phyloP scores from a whole-genome alignment of 2,797 vertebrate genomes.

The Rhinophrynus dorsalis region DNA sequence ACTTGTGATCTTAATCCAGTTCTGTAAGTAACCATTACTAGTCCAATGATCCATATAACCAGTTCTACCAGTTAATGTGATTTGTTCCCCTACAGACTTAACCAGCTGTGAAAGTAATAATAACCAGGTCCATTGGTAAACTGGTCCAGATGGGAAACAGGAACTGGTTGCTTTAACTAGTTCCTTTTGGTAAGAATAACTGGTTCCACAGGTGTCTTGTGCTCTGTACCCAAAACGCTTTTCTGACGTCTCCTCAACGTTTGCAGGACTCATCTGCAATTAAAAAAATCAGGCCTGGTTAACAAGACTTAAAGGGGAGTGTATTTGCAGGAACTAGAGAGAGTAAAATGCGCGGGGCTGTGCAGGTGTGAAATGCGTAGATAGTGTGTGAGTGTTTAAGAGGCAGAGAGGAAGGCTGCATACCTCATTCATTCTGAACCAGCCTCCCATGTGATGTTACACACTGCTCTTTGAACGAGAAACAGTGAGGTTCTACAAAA shows the following conservation, averaged over 20 bases:
- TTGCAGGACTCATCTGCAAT: conserved; percentile 79
- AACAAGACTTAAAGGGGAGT: not conserved
- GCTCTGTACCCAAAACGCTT: conserved; percentile 9
- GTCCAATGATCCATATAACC: not conserved
- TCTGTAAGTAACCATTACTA: not conserved
- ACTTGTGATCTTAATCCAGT: not conserved
- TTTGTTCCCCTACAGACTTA: not conserved
- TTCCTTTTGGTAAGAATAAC: not conserved
- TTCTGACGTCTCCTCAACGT: conserved; percentile 58
- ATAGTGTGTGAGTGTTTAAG: too few species aligned
- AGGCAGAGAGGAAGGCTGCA: too few species aligned
- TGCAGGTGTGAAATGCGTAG: too few species aligned
- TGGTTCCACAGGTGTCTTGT: conserved; percentile 9
- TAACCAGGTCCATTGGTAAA: not conserved
- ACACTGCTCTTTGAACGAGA: too few species aligned
- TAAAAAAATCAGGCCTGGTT: conserved; percentile 34
- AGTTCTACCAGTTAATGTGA: not conserved
- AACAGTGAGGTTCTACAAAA: too few species aligned
- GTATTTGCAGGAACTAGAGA: not conserved
- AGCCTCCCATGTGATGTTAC: too few species aligned
- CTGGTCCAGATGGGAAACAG: too few species aligned
- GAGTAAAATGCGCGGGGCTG: too few species aligned
- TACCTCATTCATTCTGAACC: too few species aligned
- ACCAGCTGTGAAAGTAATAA: not conserved
- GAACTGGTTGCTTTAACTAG: not conserved